Conservation (phyloP, 2,113 vertebrate species). For the Lophius piscatorius region DNA sequence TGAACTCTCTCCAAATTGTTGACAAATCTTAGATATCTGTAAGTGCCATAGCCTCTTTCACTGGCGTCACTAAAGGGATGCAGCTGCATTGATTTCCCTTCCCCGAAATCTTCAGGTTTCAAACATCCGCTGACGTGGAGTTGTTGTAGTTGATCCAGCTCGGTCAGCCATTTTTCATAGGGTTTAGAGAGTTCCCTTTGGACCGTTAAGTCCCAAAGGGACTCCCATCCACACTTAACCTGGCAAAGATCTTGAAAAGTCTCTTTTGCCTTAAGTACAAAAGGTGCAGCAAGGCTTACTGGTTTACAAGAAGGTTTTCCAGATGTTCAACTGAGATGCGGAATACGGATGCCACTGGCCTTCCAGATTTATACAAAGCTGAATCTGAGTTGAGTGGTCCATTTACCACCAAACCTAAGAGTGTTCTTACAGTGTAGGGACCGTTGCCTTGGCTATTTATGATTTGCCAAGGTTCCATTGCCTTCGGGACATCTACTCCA, state of each 20-base stretch:
- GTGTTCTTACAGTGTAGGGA: background rate
- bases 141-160: background rate
- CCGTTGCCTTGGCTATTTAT: background rate
- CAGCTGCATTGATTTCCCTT: background rate
- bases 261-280: background rate
- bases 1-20: background rate
- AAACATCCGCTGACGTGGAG: background rate
- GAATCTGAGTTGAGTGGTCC: background rate
- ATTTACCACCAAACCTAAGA: background rate
- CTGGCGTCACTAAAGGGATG: background rate
- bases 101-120: background rate
- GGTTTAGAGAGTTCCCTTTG: no score
- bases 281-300: background rate
- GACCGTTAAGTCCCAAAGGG: no score
- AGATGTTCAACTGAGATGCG: no score
- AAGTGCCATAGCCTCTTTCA: background rate
- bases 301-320: no score
- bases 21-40: background rate
- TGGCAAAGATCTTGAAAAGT: background rate
- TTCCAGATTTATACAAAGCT: no score
- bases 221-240: no score
- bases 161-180: background rate
- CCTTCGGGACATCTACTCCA: background rate
- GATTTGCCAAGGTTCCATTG: background rate
- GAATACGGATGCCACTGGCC: no score